Base-by-base conservation (phyloP, 2,888 invertebrate genomes). In the Dione vanillae region DNA sequence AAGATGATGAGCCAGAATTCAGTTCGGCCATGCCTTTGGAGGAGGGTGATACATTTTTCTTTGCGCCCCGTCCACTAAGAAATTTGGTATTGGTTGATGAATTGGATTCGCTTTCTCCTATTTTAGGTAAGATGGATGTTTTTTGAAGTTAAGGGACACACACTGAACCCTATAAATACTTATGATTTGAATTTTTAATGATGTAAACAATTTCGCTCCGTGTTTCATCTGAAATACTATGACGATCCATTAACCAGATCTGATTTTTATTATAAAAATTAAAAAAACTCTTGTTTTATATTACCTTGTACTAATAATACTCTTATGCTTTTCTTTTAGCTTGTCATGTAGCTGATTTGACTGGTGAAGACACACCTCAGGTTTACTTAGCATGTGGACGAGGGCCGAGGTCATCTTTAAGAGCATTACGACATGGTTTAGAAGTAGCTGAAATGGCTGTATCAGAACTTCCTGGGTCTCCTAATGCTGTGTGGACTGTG, bases 401-500 rank as follows among this genome's bases (percentile, higher is more conserved):
- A 74, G 99, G 99, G 0, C 97, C 99, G 0, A 94, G 99, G 56
- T 99, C 99, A 0, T 97, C 99, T 0, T 87, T 99, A 56, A 94
- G 98, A 82, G 98, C 99, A 0, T 91, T 99, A 11, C 95, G 99
- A 35, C 99, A 99, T 89, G 99, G 99, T 79, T 94, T 99, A 65
- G 99, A 99, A 94, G 99, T 99, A 1, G 98, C 99, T 0, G 99
- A 99, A 92, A 99, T 99, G 99, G 99, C 99, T 71, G 99, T 99
- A 2, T 99, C 99, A 35, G 99, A 99, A 90, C 93, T 99, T 78
- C 99, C 99, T n/a, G 99, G 99, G 84, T 99, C 98, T 84, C 99
- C 99, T 2, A 99, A 99, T 93, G 99, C 99, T 80, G 99, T 99
- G 1, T 99, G 99, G 99, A 99, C 99, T 41, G 99, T 99, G 20